A percentile compares a stretch with the other conserved stretches of the same genome.
Conservation (phyloP, 2,113 vertebrate species). For the Miniopterus natalensis region DNA sequence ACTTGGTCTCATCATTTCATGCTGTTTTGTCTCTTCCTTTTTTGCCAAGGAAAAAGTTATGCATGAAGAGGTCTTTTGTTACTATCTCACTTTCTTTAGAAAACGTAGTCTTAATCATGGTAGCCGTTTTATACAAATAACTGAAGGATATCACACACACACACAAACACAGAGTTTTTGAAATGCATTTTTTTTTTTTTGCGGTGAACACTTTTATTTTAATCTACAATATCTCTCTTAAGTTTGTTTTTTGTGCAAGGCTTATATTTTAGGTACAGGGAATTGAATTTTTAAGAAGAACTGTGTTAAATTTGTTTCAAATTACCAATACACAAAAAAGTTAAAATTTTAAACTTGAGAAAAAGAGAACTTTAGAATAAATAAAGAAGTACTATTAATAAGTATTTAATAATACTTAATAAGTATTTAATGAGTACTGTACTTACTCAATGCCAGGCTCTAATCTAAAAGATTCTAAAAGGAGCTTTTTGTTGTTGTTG, state of each 20-base stretch:
- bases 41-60: conserved; percentile 56
- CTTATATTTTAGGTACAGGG: neutral
- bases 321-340: neutral
- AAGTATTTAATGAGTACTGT: neutral
- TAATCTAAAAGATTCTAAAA: conserved; percentile 10
- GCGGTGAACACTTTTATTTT: conserved; percentile 18
- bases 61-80: conserved; percentile 63
- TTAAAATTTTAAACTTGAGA: neutral
- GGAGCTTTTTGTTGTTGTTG: neutral
- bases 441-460: neutral
- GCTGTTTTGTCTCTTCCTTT: conserved; percentile 71
- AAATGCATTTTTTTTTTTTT: conserved; percentile 41
- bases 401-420: neutral
- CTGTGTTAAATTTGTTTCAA: conserved; percentile 14
- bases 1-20: conserved; percentile 74
- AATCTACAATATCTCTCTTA: neutral
- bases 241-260: neutral
- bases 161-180: neutral
- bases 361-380: neutral
- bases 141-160: neutral
- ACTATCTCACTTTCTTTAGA: conserved; percentile 70
- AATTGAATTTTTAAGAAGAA: conserved; percentile 40
- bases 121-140: neutral
- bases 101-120: conserved; percentile 64
- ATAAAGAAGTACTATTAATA: conserved; percentile 8